Base-by-base conservation (phyloP, 2,888 invertebrate genomes). In the Eurytoma adleriae region DNA sequence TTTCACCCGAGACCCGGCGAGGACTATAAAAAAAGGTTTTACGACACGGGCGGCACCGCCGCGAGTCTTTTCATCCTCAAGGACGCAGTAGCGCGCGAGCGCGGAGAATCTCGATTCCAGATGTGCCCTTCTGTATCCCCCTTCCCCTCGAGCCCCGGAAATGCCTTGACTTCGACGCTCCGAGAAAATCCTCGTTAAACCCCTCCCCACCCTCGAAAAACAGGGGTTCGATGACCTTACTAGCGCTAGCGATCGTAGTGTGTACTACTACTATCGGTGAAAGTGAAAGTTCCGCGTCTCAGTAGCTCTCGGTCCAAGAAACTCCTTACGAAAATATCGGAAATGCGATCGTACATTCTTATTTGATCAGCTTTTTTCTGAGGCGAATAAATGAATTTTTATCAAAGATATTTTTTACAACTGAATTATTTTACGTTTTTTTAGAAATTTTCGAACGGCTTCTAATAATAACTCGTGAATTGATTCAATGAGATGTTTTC, bases 21-120 rank as follows among this genome's bases (percentile, higher is more conserved):
- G 64, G 64, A 27, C 68, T 62, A 69, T 78, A 78, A 78, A 80
- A 81, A 81, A 81, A 78, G 80, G 70, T 78, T 74, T 81, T 81
- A 81, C 78, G 80, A 70, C 74, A 62, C 66, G 66, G 66, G 57
- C 16, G 18, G 68, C 20, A 57, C 56, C 16, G 16, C n/a, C 64
- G 71, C 66, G 62, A 70, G 66, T 70, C 24, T 72, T 78, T 78
- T 75, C 79, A 73, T 71, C 61, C 76, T 80, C 80, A 81, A 81
- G 78, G 78, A 78, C 80, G 74, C 77, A 3, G 40, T 40, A 40
- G 40, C 40, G 40, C 40, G 30, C 57, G 24, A 3, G 14, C 57
- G 57, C 7, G 48, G n/a, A 12, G 68, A 69, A 73, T 79, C 79
- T 74, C 79, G 66, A 66, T 56, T 73, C 72, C 78, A 72, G 78